These are phyloP conservation scores for Andrena fulva DNA, from an alignment of 2,888 invertebrate species.

Conservation along the genomic window DNA sequence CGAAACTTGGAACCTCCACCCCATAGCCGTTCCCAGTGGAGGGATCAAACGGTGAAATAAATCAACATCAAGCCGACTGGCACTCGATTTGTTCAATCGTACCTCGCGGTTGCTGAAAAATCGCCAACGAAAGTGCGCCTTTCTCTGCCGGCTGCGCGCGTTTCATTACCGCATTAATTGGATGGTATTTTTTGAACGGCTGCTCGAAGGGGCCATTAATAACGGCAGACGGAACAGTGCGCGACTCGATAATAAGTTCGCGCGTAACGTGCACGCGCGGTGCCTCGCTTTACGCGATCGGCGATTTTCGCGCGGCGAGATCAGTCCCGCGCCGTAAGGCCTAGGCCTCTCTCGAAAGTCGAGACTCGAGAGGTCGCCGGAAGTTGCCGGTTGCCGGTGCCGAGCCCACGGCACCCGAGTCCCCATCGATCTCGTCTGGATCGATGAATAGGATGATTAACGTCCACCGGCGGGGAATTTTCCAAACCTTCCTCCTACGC, in stretches of 20 bases:
- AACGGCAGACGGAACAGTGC: slow-evolving; percentile 32
- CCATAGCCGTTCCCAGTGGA: not conserved
- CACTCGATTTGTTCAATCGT: slow-evolving; percentile 53
- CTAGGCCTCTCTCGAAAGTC: slow-evolving; percentile 41
- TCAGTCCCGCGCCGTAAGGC: slow-evolving; percentile 25
- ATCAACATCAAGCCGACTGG: slow-evolving; percentile 53
- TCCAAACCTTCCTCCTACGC: slow-evolving; percentile 64
- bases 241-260: slow-evolving; percentile 47
- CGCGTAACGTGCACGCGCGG: slow-evolving; percentile 13
- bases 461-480: slow-evolving; percentile 56
- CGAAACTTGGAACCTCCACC: not conserved
- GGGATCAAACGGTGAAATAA: slow-evolving; percentile 46
- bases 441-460: slow-evolving; percentile 73
- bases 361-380: slow-evolving; percentile 50
- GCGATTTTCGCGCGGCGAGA: slow-evolving; percentile 33
- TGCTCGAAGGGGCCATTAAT: slow-evolving; percentile 36
- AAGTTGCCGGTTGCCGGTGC: slow-evolving; percentile 49
- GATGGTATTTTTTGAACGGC: slow-evolving; percentile 32
- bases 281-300: not conserved
- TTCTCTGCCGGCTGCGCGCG: slow-evolving; percentile 41
- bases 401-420: slow-evolving; percentile 40
- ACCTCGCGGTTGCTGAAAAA: slow-evolving; percentile 41
- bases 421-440: slow-evolving; percentile 64
- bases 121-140: slow-evolving; percentile 51
- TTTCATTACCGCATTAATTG: slow-evolving; percentile 57